Base-by-base conservation (phyloP, 2,113 vertebrate species). In the Noturus placidus region DNA sequence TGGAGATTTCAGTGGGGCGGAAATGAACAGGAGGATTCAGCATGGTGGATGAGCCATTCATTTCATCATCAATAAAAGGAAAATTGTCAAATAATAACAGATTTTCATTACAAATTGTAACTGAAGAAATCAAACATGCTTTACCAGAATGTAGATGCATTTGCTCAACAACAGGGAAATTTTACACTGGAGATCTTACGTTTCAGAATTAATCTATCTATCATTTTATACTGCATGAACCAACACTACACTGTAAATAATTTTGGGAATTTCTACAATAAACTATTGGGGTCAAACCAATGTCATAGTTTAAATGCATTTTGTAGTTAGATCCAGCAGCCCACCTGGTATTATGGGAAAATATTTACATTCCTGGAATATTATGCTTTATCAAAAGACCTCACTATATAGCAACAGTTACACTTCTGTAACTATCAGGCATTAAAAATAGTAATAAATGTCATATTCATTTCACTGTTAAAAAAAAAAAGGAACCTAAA, bases 1-100 rank as follows among this genome's bases (percentile, higher is more conserved):
- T 63, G 54, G 42, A 63, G 77, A n/a, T 52, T n/a, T 61, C 54
- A 38, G n/a, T 59, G 27, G 35, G 0, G 6, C 65, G 87, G 59
- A 77, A 82, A 67, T 82, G 83, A 83, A 76, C 84, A 87, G 88
- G 35, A 35, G 38, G 38, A 74, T 74, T 74, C 70, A 22, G 69
- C 9, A 27, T 5, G 25, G 11, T 52, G 25, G 22, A 78, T 78
- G 30, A 52, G 13, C 46, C 76, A 78, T 78, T n/a, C 27, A 30
- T 2, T 78, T 78, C 6, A 78, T n/a, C 11, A 70, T 33, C 15
- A 65, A 27, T 27, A 63, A 63, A 0, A 63, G 61, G 25, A 27
- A 63, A 54, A 70, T 35, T 20, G 8, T 4, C 0, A 22, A 52
- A 30, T 50, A 76, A 76, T 76, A 9, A 76, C 72, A 50, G 4